Conservation (phyloP, 2,888 invertebrate genomes). For the Heteromurus nitidus region DNA sequence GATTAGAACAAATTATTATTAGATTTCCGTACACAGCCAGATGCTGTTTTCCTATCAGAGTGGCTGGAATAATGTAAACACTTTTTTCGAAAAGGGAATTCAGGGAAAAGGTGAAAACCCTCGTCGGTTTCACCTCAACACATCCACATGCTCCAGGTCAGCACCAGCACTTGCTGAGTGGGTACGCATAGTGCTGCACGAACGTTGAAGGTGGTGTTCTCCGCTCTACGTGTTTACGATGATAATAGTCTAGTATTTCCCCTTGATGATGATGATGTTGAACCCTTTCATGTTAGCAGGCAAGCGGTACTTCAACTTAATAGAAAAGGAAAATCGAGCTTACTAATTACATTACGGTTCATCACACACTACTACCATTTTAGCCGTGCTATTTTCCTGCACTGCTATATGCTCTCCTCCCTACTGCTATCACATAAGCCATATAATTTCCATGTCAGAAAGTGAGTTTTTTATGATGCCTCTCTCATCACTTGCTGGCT, state of each 20-base stretch:
- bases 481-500: not conserved
- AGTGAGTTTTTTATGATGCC: slow-evolving; percentile 5
- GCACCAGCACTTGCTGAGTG: not conserved
- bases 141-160: not conserved
- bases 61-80: slow-evolving; percentile 1
- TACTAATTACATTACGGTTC: slow-evolving; percentile 52
- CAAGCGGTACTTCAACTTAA: not conserved
- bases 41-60: not conserved
- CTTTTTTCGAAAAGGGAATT: not conserved
- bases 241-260: no score
- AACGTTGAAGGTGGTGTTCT: no score
- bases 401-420: not conserved
- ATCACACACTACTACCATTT: slow-evolving; percentile 27
- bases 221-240: no score
- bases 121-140: not conserved
- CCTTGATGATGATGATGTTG: no score
- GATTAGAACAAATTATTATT: slow-evolving; percentile 21
- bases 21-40: slow-evolving; percentile 8
- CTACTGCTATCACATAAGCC: not conserved
- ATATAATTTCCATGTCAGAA: slow-evolving; percentile 8
- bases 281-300: not conserved
- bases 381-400: not conserved
- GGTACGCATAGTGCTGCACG: no score
- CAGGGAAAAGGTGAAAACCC: no score
- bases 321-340: slow-evolving; percentile 40